A percentile compares a stretch with the other conserved stretches of the same genome.
Evolutionary conservation across 2,888 invertebrate species (phyloP).

Genomic region (Eugnorisma glareosa): DNA sequence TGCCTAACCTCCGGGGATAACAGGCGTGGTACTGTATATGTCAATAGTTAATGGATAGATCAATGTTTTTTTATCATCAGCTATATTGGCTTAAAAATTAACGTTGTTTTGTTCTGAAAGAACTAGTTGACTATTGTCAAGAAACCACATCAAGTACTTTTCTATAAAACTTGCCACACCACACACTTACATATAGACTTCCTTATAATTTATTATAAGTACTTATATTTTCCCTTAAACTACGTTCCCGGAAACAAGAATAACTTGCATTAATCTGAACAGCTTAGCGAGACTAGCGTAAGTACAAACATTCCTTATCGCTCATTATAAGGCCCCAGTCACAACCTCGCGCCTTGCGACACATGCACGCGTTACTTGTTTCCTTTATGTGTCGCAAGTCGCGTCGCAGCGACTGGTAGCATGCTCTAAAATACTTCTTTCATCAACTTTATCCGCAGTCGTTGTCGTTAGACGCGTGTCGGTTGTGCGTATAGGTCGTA

Average conservation of each 20-base stretch:
- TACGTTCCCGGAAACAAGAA: constrained; percentile 6
- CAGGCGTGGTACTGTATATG: too few species aligned
- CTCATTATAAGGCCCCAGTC: neutral
- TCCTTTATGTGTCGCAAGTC: neutral
- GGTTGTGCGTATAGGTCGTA: neutral
- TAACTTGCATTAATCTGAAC: constrained; percentile 41
- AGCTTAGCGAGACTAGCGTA: constrained; percentile 24
- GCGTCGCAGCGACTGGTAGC: neutral
- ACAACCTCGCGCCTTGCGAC: neutral
- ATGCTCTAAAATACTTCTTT: neutral
- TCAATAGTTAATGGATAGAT: too few species aligned
- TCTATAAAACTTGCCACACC: neutral
- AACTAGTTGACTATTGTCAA: neutral
- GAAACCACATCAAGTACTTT: neutral
- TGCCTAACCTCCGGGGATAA: too few species aligned
- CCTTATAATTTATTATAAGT: neutral
- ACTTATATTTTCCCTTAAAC: constrained; percentile 18
- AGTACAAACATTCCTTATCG: constrained; percentile 28
- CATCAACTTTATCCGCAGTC: neutral
- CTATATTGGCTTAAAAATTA: too few species aligned
- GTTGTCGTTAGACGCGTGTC: neutral
- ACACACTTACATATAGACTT: neutral
- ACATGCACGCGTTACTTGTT: neutral
- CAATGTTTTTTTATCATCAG: too few species aligned
- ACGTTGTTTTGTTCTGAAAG: neutral